A percentile compares a stretch with the other conserved stretches of the same genome.
These are phyloP conservation scores for Aproaerema taeniolella DNA, from an alignment of 2,888 invertebrate genomes.

Conservation along the genomic window DNA sequence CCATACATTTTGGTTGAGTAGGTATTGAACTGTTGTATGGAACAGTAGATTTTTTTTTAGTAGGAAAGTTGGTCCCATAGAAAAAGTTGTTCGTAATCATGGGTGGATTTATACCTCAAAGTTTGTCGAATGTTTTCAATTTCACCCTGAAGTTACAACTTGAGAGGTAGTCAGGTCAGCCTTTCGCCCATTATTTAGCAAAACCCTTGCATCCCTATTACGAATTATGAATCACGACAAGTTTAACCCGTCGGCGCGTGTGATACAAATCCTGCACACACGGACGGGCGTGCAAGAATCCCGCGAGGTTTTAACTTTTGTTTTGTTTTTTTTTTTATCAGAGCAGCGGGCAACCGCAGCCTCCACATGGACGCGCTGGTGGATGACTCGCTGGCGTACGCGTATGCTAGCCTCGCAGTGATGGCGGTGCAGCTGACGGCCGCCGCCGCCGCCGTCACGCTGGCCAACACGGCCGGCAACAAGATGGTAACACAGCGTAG, in stretches of 20 bases:
- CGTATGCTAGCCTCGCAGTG: conserved; percentile 60
- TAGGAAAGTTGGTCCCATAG: no score
- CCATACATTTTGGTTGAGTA: no score
- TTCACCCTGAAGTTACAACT: no score
- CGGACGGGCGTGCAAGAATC: no score
- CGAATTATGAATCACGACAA: background rate
- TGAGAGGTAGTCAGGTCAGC: background rate
- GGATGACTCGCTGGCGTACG: conserved; percentile 73
- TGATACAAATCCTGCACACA: background rate
- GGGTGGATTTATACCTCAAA: no score
- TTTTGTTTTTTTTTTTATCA: background rate
- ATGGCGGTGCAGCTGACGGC: conserved; percentile 68
- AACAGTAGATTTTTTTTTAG: no score
- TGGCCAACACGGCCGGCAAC: conserved; percentile 74
- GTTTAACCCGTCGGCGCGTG: background rate
- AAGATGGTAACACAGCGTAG: conserved; percentile 48
- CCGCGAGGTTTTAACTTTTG: no score
- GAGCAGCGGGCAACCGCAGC: conserved; percentile 45
- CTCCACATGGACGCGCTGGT: conserved; percentile 74
- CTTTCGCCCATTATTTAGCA: background rate
- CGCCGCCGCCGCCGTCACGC: conserved; percentile 70
- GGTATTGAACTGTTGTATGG: no score
- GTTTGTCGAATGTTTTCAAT: no score
- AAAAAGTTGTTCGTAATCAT: no score
- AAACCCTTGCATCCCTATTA: background rate